These are phyloP conservation scores for Hypselothyrea guttata DNA, from an alignment of 2,888 invertebrate genomes.

Conservation along the genomic window DNA sequence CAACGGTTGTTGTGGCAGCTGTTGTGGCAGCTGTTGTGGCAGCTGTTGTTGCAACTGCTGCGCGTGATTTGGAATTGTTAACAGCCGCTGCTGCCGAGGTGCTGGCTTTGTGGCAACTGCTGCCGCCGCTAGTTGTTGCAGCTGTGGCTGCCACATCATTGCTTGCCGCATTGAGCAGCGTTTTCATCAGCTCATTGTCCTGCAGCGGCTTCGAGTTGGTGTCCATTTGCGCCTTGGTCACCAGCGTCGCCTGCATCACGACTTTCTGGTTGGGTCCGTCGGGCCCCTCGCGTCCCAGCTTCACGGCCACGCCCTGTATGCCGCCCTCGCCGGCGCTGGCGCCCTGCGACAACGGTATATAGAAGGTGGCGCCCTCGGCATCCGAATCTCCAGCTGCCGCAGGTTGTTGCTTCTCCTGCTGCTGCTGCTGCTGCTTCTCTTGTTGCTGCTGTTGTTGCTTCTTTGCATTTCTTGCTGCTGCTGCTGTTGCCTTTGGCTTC, in stretches of 20 bases:
- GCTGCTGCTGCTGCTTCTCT: slow-evolving; percentile 43
- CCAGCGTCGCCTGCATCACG: slow-evolving; percentile 85
- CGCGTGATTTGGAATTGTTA: slow-evolving; percentile 81
- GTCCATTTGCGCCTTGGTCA: slow-evolving; percentile 85
- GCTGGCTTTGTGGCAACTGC: slow-evolving; percentile 50
- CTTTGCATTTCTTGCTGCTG: slow-evolving; percentile 46
- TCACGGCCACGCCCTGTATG: slow-evolving; percentile 86
- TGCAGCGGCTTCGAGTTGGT: slow-evolving; percentile 81
- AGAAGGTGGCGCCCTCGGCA: slow-evolving; percentile 85
- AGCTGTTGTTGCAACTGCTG: slow-evolving; percentile 47
- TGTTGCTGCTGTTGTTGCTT: slow-evolving; percentile 56
- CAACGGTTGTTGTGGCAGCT: slow-evolving; percentile 25
- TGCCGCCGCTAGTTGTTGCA: slow-evolving; percentile 18
- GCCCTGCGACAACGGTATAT: slow-evolving; percentile 85
- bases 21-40: slow-evolving; percentile 35
- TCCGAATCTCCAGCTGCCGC: slow-evolving; percentile 81
- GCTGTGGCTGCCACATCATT: slow-evolving; percentile 27
- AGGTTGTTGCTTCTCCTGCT: slow-evolving; percentile 1
- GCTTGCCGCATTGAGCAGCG: slow-evolving; percentile 71
- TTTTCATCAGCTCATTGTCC: slow-evolving; percentile 82
- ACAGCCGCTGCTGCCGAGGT: slow-evolving; percentile 53
- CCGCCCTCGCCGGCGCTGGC: slow-evolving; percentile 81
- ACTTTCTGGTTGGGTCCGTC: slow-evolving; percentile 86
- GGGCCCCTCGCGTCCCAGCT: slow-evolving; percentile 86
- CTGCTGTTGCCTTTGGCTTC: slow-evolving; percentile 59